Percentiles rank a stretch among this genome's conserved stretches.
These are phyloP conservation scores for Chamaea fasciata DNA, from an alignment of 2,113 vertebrate genomes.

Conservation along the genomic window DNA sequence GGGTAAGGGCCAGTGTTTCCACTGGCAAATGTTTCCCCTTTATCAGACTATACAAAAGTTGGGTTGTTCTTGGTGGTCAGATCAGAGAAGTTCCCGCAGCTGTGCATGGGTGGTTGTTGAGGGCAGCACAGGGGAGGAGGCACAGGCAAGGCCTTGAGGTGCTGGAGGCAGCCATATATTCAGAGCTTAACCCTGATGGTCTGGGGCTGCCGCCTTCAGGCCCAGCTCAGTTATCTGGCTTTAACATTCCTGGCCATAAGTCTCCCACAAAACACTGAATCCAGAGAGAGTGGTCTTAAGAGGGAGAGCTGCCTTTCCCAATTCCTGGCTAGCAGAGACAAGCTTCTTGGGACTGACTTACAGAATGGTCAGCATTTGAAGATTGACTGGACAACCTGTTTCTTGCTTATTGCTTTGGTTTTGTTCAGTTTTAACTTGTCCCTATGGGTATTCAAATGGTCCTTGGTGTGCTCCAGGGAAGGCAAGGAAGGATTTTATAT, in stretches of 20 bases:
- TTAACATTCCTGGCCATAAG: not conserved
- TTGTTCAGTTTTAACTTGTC: not conserved
- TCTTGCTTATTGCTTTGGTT: not conserved
- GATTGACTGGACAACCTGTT: not conserved
- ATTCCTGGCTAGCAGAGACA: not conserved
- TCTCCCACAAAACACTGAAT: not conserved
- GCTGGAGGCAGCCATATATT: not conserved
- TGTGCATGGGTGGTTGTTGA: not conserved
- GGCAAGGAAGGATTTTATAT: not conserved
- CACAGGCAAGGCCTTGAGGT: not conserved
- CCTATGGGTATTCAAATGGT: not conserved
- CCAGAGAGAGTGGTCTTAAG: not conserved
- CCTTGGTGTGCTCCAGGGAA: not conserved
- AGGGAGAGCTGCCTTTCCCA: not conserved
- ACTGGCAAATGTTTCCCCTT: not conserved
- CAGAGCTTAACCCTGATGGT: not conserved
- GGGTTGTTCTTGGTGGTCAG: not conserved
- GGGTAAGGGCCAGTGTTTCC: not conserved
- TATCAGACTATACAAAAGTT: not conserved
- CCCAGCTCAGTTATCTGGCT: not conserved
- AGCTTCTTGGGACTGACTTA: not conserved
- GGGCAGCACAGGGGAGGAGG: not conserved
- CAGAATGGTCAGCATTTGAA: not conserved
- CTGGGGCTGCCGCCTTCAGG: not conserved
- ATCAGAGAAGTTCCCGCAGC: not conserved